A percentile compares a stretch with the other conserved stretches of the same genome.
Evolutionary conservation across 2,888 invertebrate genomes (phyloP).

Genomic region (Morpho deidamia): DNA sequence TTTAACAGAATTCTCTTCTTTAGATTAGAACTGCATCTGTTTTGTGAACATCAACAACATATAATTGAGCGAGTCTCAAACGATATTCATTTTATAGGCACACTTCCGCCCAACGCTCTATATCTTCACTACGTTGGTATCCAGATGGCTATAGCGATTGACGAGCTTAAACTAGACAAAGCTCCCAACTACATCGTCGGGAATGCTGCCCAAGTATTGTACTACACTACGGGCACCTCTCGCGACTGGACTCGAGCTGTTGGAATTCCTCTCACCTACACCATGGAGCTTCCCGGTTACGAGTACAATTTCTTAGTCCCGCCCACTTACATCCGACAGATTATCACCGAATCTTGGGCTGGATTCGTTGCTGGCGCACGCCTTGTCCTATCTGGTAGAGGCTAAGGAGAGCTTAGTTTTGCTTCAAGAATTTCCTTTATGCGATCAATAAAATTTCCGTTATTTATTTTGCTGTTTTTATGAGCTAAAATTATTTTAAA

Average conservation of each 20-base stretch:
- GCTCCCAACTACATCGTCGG: slow-evolving; percentile 73
- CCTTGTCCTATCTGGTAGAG: slow-evolving; percentile 35
- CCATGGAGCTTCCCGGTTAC: slow-evolving; percentile 79
- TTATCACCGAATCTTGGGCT: slow-evolving; percentile 81
- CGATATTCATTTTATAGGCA: slow-evolving; percentile 35
- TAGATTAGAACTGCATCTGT: too few species aligned
- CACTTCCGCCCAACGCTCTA: slow-evolving; percentile 72
- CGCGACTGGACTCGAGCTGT: slow-evolving; percentile 82
- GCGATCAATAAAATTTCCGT: too few species aligned
- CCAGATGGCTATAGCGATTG: slow-evolving; percentile 63
- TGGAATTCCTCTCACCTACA: slow-evolving; percentile 73
- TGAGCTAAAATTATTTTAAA: too few species aligned
- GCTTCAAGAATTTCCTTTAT: too few species aligned
- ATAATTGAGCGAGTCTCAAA: too few species aligned
- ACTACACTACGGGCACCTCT: slow-evolving; percentile 81
- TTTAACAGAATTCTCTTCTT: too few species aligned
- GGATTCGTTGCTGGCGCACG: slow-evolving; percentile 66
- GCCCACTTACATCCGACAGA: slow-evolving; percentile 69
- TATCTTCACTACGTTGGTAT: slow-evolving; percentile 61
- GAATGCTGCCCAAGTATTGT: slow-evolving; percentile 74
- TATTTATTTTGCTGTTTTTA: too few species aligned
- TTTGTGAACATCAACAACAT: too few species aligned
- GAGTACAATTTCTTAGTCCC: slow-evolving; percentile 77
- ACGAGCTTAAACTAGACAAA: slow-evolving; percentile 52
- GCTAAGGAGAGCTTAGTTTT: background rate